Evolutionary conservation across 1,140 invertebrate species (phyloP).

Genomic region (Papilio polytes): DNA sequence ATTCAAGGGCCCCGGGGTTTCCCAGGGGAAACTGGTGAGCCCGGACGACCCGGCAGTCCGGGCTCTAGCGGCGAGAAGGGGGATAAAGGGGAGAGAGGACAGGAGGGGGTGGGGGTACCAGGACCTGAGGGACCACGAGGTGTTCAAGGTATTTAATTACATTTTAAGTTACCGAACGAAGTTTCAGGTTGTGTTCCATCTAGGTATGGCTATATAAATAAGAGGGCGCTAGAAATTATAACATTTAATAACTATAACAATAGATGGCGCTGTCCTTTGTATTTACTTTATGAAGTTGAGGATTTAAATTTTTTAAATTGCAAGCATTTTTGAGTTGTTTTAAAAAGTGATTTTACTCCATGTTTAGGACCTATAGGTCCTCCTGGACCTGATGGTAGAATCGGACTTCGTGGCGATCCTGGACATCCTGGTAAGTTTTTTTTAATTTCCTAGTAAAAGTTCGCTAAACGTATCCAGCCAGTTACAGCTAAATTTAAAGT

Average conservation of each 20-base stretch:
- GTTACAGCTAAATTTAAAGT: too few relatives aligned
- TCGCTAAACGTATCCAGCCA: constrained; percentile 54
- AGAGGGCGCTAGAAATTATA: background rate
- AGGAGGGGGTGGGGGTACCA: constrained; percentile 87
- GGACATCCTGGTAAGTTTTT: constrained; percentile 84
- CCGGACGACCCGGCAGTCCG: constrained; percentile 84
- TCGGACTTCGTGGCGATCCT: constrained; percentile 86
- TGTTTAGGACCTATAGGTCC: constrained; percentile 85
- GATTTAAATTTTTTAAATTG: too few relatives aligned
- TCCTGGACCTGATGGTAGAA: constrained; percentile 85
- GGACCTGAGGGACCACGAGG: constrained; percentile 88
- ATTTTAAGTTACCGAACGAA: background rate
- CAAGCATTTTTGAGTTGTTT: background rate
- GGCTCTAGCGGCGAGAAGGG: constrained; percentile 87
- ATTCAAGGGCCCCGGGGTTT: constrained; percentile 84
- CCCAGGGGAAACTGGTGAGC: constrained; percentile 86
- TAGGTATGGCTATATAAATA: too few relatives aligned
- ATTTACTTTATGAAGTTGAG: too few relatives aligned
- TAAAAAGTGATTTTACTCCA: constrained; percentile 41
- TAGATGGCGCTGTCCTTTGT: background rate
- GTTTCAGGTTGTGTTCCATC: background rate
- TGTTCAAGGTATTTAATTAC: constrained; percentile 82
- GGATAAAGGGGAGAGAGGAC: constrained; percentile 89
- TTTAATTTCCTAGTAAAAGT: too few relatives aligned
- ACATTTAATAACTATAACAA: background rate